Evolutionary conservation across 2,888 invertebrate genomes (phyloP), one percentile per base, ranked within the genome.

Genomic region (Lepidochitona cinerea): DNA sequence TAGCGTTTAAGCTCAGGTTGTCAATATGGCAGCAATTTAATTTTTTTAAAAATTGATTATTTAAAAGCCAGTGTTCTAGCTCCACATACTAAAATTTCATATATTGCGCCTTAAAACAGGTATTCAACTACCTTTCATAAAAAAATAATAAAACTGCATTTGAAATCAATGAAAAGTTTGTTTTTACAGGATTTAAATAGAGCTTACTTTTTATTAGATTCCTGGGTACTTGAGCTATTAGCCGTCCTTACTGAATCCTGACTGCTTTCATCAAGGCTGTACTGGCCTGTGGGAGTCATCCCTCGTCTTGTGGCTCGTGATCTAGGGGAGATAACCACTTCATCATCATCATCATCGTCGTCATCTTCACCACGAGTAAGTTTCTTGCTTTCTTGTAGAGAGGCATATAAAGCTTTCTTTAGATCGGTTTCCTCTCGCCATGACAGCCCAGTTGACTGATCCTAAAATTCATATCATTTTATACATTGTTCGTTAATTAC

Each of bases 341-440:
- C 75, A 3, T 33, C 33, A 2, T 64, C 64, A 4, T 32, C 26
- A 14, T 26, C 64, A 32, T n/a, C 18, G 49, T n/a, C 49, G 3
- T 33, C 33, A 2, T 64, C 64, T 7, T 32, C 26, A 14, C 33
- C 64, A 32, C 29, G 29, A 1, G 29, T 23, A 14, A 64, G 14
- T 14, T 29, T 23, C 68, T 72, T 75, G 4, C 82, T 84, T 71
- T 90, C 89, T 76, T 90, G 89, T 18, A 91, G 81, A 0, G 91
- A 91, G 3, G 90, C 90, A 81, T 90, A 90, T 68, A 91, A 76
- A 0, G 91, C 91, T 76, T 87, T 90, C 77, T 90, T 90, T 70
- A 91, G 78, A 68, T 90, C 90, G 36, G 85, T 85, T 75, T 91
- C 90, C 71, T 91, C 91, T 72, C 83, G 83, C 87, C 90, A 88